These are phyloP conservation scores for Platycercus adscitus DNA, from an alignment of 2,113 vertebrate species.

Conservation along the genomic window DNA sequence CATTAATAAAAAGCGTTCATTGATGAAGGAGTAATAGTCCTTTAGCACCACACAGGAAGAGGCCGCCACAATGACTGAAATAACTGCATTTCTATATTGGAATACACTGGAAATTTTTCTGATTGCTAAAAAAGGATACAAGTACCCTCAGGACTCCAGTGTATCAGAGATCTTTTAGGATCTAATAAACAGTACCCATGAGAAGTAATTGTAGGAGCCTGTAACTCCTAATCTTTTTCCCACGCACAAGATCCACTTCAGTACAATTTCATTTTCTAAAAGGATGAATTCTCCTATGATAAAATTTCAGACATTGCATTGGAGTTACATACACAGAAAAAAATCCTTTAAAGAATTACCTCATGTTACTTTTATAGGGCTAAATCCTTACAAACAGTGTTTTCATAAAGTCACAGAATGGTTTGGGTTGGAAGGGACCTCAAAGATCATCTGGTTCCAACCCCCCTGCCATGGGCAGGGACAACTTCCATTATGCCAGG, in stretches of 20 bases:
- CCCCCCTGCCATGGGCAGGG: not conserved
- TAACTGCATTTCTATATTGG: not conserved
- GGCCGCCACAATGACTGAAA: not conserved
- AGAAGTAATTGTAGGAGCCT: not conserved
- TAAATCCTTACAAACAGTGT: not conserved
- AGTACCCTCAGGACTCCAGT: not conserved
- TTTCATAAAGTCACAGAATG: not conserved
- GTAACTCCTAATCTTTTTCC: not conserved
- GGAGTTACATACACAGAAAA: not conserved
- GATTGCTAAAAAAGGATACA: not conserved
- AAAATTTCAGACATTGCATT: not conserved
- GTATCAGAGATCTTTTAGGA: not conserved
- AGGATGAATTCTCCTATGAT: not conserved
- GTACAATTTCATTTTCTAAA: not conserved
- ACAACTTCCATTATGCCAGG: not conserved
- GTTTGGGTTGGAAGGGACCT: not conserved
- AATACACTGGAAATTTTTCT: not conserved
- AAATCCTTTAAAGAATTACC: not conserved
- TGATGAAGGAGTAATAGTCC: not conserved
- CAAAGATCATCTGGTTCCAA: not conserved
- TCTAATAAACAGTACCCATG: not conserved
- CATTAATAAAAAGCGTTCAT: not conserved
- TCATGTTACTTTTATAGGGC: not conserved
- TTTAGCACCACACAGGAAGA: not conserved
- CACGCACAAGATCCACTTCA: not conserved